Evolutionary conservation across 1,140 invertebrate species (phyloP).

Genomic region (Drosophila kurseongensis): DNA sequence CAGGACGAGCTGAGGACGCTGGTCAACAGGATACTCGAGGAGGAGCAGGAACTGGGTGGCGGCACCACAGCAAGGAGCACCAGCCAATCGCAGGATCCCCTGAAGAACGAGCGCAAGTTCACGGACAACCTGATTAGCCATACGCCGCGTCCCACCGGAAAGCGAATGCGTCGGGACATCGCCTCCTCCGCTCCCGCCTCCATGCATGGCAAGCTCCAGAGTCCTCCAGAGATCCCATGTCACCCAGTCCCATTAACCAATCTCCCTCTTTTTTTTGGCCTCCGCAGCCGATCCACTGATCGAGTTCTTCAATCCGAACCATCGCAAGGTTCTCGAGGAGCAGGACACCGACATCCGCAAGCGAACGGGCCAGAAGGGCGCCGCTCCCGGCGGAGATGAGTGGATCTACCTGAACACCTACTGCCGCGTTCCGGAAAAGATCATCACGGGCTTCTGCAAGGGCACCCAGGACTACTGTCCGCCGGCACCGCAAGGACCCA

Average conservation of each 20-base stretch:
- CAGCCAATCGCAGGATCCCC: slow-evolving; percentile 14
- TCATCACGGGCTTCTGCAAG: slow-evolving; percentile 82
- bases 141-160: slow-evolving; percentile 7
- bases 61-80: not conserved
- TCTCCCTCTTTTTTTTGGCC: too few species aligned
- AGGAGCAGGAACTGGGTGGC: slow-evolving; percentile 28
- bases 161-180: slow-evolving; percentile 58
- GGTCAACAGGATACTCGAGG: slow-evolving; percentile 44
- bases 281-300: slow-evolving; percentile 86
- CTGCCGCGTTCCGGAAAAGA: slow-evolving; percentile 88
- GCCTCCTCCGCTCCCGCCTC: slow-evolving; percentile 53
- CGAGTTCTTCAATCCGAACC: slow-evolving; percentile 89
- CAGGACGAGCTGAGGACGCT: slow-evolving; percentile 54
- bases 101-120: slow-evolving; percentile 65
- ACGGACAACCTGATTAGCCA: slow-evolving; percentile 57
- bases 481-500: slow-evolving; percentile 88
- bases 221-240: too few species aligned
- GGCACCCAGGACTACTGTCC: slow-evolving; percentile 92
- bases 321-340: slow-evolving; percentile 87
- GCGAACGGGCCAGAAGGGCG: slow-evolving; percentile 86
- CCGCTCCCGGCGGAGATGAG: slow-evolving; percentile 88
- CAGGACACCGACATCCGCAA: slow-evolving; percentile 87
- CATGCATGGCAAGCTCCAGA: slow-evolving; percentile 60
- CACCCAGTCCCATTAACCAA: not conserved
- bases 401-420: slow-evolving; percentile 93